Evolutionary conservation across 2,113 vertebrate genomes (phyloP).

Genomic region (Lampris incognitus): DNA sequence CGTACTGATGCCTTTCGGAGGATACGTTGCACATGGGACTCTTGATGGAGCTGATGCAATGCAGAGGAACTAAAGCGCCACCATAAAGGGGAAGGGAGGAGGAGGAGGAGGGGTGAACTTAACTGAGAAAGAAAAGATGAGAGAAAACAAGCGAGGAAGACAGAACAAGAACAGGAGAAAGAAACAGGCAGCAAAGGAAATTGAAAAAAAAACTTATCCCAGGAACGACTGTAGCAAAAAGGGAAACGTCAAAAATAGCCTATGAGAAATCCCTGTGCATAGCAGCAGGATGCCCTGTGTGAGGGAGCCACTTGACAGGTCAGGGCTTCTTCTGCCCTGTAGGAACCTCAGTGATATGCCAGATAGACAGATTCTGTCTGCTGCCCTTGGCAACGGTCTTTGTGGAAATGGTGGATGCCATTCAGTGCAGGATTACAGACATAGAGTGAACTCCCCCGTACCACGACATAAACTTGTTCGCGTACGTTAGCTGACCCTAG

Average conservation of each 20-base stretch:
- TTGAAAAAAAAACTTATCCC: conserved; percentile 39
- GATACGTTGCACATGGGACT: conserved; percentile 56
- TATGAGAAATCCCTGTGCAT: conserved; percentile 40
- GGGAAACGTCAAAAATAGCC: conserved; percentile 68
- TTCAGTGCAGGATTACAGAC: background rate
- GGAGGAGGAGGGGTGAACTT: background rate
- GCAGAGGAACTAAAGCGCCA: conserved; percentile 20
- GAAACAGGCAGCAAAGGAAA: background rate
- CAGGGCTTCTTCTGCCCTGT: conserved; percentile 25
- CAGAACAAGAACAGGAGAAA: background rate
- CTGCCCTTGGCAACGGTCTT: conserved; percentile 42
- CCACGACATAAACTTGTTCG: background rate
- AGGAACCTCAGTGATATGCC: conserved; percentile 2
- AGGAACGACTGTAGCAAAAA: conserved; percentile 68
- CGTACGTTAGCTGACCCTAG: no score
- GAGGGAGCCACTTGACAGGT: conserved; percentile 61
- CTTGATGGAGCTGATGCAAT: conserved; percentile 50
- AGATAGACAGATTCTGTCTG: conserved; percentile 11
- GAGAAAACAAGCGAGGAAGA: background rate
- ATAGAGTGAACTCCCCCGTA: background rate
- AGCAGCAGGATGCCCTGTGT: conserved; percentile 58
- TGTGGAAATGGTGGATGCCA: background rate
- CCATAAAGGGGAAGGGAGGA: background rate
- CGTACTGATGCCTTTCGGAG: conserved; percentile 20
- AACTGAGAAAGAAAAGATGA: background rate